phyloP scores from a whole-genome alignment of 2,888 invertebrate species.

The Atrina japonica region DNA sequence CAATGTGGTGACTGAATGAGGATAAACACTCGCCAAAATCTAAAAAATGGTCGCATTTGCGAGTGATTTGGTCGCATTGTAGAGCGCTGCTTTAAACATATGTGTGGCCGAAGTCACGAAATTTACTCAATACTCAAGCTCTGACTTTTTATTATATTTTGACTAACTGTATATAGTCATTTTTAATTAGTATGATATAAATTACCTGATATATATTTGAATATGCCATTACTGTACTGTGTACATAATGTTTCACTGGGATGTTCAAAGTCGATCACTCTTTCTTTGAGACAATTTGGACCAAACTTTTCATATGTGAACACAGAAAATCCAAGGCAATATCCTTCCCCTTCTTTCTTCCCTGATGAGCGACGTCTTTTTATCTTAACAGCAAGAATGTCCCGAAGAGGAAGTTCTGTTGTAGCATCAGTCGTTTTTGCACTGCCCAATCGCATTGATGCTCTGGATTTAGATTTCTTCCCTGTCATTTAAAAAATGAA shows the following conservation, averaged over 20 bases:
- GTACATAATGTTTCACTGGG: slow-evolving; percentile 69
- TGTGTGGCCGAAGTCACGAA: too few species aligned
- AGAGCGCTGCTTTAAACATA: too few species aligned
- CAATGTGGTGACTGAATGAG: too few species aligned
- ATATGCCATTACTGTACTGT: slow-evolving; percentile 62
- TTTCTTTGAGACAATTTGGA: slow-evolving; percentile 61
- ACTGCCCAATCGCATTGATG: not conserved
- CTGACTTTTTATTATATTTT: too few species aligned
- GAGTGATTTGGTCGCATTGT: too few species aligned
- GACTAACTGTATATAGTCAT: too few species aligned
- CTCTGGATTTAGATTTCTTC: too few species aligned
- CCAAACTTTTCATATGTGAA: slow-evolving; percentile 55
- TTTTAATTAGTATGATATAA: too few species aligned
- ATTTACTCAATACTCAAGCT: too few species aligned
- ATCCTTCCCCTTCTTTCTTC: slow-evolving; percentile 62
- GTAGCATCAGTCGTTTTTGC: slow-evolving; percentile 16
- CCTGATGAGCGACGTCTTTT: slow-evolving; percentile 54
- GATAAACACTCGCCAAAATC: too few species aligned
- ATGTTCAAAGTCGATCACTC: slow-evolving; percentile 66
- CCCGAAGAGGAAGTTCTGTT: slow-evolving; percentile 40
- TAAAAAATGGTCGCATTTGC: too few species aligned
- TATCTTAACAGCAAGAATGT: slow-evolving; percentile 63
- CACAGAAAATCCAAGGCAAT: slow-evolving; percentile 61
- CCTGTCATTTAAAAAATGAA: too few species aligned
- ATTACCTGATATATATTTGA: slow-evolving; percentile 56